Conservation (phyloP, 2,797 vertebrate genomes). For the Rachycentron canadum region DNA sequence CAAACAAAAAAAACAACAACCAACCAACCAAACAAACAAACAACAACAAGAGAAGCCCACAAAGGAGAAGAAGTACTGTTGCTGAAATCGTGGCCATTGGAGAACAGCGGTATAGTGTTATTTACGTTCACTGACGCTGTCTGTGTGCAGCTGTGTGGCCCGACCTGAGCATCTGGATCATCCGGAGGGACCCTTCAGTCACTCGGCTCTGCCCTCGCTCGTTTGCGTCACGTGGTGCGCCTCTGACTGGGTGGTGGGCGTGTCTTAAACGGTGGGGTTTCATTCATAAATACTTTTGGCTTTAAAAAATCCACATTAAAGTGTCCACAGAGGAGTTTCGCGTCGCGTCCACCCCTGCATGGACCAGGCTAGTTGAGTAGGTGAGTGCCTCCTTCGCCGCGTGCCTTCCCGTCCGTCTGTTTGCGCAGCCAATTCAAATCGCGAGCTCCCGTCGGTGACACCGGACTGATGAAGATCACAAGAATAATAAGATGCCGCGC, state of each 20-base stretch:
- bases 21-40: no score
- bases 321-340: conserved; percentile 71
- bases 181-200: conserved; percentile 43
- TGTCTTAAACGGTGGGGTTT: conserved; percentile 82
- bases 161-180: background rate
- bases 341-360: conserved; percentile 62
- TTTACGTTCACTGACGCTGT: background rate
- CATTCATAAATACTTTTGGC: conserved; percentile 94
- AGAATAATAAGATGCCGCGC: conserved; percentile 29
- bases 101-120: no score
- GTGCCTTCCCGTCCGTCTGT: conserved; percentile 53
- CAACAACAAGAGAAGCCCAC: no score
- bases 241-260: conserved; percentile 84
- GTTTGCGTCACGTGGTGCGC: conserved; percentile 81
- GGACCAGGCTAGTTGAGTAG: conserved; percentile 80
- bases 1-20: background rate
- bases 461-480: conserved; percentile 49
- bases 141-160: background rate
- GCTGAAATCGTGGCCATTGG: background rate
- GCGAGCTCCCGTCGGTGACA: conserved; percentile 41
- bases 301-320: conserved; percentile 82
- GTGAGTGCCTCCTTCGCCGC: conserved; percentile 76
- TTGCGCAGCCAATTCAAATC: conserved; percentile 44
- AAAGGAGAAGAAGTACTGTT: fast-evolving
- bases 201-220: conserved; percentile 57